Percentiles rank a stretch among this genome's conserved stretches.
phyloP scores from a whole-genome alignment of 1,140 invertebrate species.

The Varroa destructor region DNA sequence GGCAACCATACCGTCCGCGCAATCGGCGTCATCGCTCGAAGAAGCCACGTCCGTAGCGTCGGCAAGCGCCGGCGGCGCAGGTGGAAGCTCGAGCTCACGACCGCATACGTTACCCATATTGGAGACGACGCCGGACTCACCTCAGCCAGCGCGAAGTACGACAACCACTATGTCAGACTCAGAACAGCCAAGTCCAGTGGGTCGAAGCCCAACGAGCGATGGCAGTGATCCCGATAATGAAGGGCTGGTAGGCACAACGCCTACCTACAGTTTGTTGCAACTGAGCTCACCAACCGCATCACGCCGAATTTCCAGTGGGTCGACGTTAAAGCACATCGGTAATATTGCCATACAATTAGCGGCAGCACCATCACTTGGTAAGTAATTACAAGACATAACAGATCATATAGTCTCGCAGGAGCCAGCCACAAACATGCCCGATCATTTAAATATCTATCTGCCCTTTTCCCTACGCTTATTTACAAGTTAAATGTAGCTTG shows the following conservation, averaged over 20 bases:
- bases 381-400: background rate
- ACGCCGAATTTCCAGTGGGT: constrained; percentile 37
- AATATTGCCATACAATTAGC: constrained; percentile 29
- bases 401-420: no score
- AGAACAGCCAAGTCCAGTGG: background rate
- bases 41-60: no score
- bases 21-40: no score
- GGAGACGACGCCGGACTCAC: constrained; percentile 22
- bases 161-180: background rate
- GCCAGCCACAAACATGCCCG: no score
- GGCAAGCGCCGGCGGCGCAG: no score
- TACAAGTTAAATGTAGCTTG: no score
- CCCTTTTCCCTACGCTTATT: no score
- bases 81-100: background rate
- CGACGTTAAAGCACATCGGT: constrained; percentile 34
- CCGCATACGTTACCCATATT: constrained; percentile 14
- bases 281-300: constrained; percentile 36
- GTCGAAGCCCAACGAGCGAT: no score
- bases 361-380: constrained; percentile 5
- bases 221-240: constrained; percentile 18
- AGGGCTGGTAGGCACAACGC: background rate
- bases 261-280: constrained; percentile 28
- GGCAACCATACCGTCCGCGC: no score
- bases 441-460: no score
- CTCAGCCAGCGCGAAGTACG: background rate